These are phyloP conservation scores for Lepilemur ruficaudatus DNA, from an alignment of 2,797 vertebrate species.

Conservation along the genomic window DNA sequence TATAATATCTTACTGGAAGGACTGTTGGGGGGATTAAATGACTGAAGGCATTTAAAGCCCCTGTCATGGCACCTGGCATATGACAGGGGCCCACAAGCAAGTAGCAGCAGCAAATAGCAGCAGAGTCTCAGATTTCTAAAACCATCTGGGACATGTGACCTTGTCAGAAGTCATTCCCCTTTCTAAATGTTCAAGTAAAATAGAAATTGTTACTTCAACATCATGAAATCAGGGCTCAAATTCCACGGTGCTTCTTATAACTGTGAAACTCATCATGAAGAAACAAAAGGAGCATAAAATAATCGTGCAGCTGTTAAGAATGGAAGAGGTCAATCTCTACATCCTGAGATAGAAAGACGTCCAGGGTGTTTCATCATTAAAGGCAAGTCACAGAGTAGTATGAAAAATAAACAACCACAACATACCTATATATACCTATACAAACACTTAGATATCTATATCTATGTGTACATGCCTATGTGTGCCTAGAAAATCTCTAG, in stretches of 20 bases:
- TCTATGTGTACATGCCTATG: background rate
- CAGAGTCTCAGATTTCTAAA: background rate
- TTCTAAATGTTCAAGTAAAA: slow-evolving; percentile 4
- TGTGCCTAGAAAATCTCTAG: background rate
- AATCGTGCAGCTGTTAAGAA: background rate
- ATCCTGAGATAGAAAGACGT: background rate
- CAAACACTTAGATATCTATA: background rate
- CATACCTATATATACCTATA: background rate
- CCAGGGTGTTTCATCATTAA: background rate
- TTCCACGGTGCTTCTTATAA: background rate
- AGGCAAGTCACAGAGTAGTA: background rate
- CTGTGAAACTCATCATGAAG: slow-evolving; percentile 23
- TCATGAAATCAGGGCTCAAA: background rate
- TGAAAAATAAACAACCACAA: background rate
- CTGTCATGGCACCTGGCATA: background rate
- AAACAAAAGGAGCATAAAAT: background rate
- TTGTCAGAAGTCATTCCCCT: slow-evolving; percentile 30
- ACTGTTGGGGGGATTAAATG: background rate
- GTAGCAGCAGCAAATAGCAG: background rate
- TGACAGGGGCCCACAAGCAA: background rate
- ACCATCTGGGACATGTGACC: background rate
- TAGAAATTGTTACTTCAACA: background rate
- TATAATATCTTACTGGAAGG: background rate
- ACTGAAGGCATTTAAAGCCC: background rate
- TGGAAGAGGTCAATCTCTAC: background rate